These are phyloP conservation scores for Conistra vaccinii DNA, from an alignment of 2,888 invertebrate genomes.

Conservation along the genomic window DNA sequence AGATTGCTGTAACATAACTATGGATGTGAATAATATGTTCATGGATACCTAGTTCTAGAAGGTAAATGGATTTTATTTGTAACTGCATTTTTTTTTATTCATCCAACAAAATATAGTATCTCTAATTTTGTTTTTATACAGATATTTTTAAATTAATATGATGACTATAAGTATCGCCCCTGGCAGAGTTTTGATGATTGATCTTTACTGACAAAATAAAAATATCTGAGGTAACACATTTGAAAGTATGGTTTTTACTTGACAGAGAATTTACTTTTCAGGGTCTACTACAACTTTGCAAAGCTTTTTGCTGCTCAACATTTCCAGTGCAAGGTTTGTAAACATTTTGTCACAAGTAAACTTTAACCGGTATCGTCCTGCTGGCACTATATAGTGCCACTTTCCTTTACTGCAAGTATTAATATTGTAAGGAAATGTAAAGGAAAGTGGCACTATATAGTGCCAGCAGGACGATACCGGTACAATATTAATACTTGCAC, in stretches of 20 bases:
- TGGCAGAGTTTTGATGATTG: constrained; percentile 20
- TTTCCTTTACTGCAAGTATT: too few relatives aligned
- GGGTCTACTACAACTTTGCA: not conserved
- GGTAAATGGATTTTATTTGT: constrained; percentile 6
- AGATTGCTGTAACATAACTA: constrained; percentile 20
- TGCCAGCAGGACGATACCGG: too few relatives aligned
- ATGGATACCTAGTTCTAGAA: not conserved
- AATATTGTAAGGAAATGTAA: too few relatives aligned
- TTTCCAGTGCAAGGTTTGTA: not conserved
- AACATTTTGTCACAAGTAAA: not conserved
- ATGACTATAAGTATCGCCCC: constrained; percentile 9
- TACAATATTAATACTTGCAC: too few relatives aligned
- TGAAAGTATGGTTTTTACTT: not conserved
- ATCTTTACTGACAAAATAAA: not conserved
- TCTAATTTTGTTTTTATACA: not conserved
- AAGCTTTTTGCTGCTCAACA: not conserved
- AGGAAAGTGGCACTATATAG: too few relatives aligned
- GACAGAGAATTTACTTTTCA: not conserved
- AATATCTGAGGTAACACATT: not conserved
- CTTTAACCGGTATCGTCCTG: too few relatives aligned
- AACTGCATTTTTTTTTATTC: not conserved
- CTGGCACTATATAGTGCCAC: too few relatives aligned
- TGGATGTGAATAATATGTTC: not conserved
- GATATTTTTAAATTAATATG: not conserved
- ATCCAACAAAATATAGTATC: not conserved